Conservation (phyloP, 2,888 invertebrate genomes). For the Machimus rusticus region DNA sequence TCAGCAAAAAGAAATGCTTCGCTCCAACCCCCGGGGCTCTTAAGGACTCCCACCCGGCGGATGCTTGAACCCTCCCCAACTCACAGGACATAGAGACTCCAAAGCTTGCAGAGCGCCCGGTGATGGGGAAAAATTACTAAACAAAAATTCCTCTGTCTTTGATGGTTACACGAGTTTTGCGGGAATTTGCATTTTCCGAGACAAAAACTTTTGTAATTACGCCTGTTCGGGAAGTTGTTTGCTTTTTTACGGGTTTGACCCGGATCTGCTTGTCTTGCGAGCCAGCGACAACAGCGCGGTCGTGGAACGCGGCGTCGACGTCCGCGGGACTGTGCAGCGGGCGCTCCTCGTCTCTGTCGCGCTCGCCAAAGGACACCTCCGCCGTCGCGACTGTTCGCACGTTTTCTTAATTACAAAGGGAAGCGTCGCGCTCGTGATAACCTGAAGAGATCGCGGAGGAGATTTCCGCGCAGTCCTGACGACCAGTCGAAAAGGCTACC, state of each 20-base stretch:
- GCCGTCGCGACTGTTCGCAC: background rate
- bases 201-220: constrained; percentile 23
- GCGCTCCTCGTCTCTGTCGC: background rate
- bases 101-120: background rate
- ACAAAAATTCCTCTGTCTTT: constrained; percentile 6
- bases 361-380: background rate
- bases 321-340: background rate
- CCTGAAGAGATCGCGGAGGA: background rate
- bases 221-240: background rate
- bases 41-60: background rate
- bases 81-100: background rate
- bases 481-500: background rate
- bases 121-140: constrained; percentile 4
- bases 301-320: background rate
- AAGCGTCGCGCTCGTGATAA: background rate
- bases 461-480: background rate
- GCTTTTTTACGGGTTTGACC: background rate
- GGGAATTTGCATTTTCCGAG: constrained; percentile 19
- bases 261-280: background rate
- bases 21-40: background rate
- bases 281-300: background rate
- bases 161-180: constrained; percentile 8
- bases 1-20: background rate
- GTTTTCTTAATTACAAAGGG: background rate
- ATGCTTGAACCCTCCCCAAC: background rate